Evolutionary conservation across 2,797 vertebrate species (phyloP).

Genomic region (Yasuhikotakia modesta): DNA sequence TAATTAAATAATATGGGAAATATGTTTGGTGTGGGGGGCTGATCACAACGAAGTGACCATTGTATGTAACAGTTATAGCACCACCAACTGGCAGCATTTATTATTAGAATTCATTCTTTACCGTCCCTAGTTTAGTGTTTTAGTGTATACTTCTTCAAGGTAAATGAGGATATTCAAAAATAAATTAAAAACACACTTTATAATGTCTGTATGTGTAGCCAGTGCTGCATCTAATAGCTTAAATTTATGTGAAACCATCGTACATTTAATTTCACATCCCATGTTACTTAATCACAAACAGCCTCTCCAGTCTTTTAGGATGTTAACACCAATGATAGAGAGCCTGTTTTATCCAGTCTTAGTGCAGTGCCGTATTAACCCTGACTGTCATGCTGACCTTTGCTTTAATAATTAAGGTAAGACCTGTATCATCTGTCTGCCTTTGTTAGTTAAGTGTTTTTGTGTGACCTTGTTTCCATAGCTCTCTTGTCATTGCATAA

Average conservation of each 20-base stretch:
- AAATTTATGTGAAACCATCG: not conserved
- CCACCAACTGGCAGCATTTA: too few relatives aligned
- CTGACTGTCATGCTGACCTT: slow-evolving; percentile 37
- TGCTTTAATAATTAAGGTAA: slow-evolving; percentile 53
- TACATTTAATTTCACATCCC: not conserved
- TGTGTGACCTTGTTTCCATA: slow-evolving; percentile 73
- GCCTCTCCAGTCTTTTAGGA: not conserved
- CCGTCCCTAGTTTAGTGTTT: too few relatives aligned
- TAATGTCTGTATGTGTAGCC: not conserved
- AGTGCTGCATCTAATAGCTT: not conserved
- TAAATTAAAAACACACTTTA: too few relatives aligned
- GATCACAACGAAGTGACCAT: too few relatives aligned
- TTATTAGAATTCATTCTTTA: too few relatives aligned
- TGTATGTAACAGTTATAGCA: too few relatives aligned
- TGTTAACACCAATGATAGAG: not conserved
- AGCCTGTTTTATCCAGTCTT: not conserved
- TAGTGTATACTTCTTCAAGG: too few relatives aligned
- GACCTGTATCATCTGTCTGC: slow-evolving; percentile 36
- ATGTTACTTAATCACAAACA: not conserved
- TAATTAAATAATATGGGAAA: too few relatives aligned
- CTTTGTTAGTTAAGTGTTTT: slow-evolving; percentile 28
- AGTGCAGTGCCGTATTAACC: slow-evolving; percentile 37
- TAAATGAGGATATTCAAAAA: too few relatives aligned
- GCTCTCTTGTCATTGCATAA: slow-evolving; percentile 14
- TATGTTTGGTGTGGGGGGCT: too few relatives aligned